Evolutionary conservation across 2,113 vertebrate genomes (phyloP).

Genomic region (Anolis carolinensis): DNA sequence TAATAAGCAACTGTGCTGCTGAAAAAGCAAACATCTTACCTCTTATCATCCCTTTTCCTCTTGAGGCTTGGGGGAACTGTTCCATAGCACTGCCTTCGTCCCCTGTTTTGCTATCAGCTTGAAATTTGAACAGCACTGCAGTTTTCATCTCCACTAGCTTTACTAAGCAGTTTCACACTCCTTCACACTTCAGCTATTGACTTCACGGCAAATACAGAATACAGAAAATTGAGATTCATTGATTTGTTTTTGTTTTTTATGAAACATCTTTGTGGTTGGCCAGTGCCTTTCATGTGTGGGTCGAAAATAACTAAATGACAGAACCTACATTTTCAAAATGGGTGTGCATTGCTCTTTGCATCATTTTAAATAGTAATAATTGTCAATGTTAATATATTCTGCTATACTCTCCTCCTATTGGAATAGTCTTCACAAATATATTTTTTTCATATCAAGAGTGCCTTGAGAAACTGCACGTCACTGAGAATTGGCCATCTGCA

Average conservation of each 20-base stretch:
- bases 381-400: not conserved
- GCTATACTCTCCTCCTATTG: no score
- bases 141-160: slow-evolving; percentile 27
- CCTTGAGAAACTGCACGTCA: no score
- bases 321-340: not conserved
- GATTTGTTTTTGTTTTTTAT: not conserved
- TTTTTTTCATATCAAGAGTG: no score
- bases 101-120: slow-evolving; percentile 20
- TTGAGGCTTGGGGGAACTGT: not conserved
- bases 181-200: slow-evolving; percentile 14
- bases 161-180: slow-evolving; percentile 15
- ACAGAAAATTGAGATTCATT: not conserved
- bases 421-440: no score
- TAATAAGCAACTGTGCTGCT: not conserved
- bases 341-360: not conserved
- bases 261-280: not conserved
- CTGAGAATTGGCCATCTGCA: no score
- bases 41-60: not conserved
- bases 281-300: not conserved
- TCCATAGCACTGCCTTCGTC: slow-evolving; percentile 1
- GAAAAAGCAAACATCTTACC: not conserved
- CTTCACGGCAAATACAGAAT: not conserved
- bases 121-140: slow-evolving; percentile 27
- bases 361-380: not conserved
- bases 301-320: not conserved